A percentile compares a stretch with the other conserved stretches of the same genome.
phyloP scores from a whole-genome alignment of 92 coral and sea anemone species.

The Porites divaricata region DNA sequence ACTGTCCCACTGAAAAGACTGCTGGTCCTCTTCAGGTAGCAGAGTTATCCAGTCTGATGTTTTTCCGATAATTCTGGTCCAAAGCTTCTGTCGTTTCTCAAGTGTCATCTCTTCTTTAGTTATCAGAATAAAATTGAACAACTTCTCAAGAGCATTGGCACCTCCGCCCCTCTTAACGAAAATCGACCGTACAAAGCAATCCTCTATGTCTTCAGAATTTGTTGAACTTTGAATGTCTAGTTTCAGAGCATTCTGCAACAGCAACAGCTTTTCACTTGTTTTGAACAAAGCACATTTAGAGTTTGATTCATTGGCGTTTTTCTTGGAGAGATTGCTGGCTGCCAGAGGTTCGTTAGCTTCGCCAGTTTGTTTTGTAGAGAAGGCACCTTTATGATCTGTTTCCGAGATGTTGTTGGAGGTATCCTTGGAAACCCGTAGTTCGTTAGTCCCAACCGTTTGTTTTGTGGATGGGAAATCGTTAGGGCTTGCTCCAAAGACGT shows the following conservation, averaged over 20 bases:
- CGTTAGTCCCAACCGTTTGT: too few species aligned
- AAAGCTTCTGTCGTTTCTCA: not conserved
- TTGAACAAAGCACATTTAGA: too few species aligned
- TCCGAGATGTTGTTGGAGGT: too few species aligned
- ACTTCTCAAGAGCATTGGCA: constrained; percentile 11
- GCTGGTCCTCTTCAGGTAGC: not conserved
- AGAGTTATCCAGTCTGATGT: constrained; percentile 11
- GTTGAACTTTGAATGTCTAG: not conserved
- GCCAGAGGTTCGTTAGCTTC: too few species aligned
- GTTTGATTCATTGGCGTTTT: too few species aligned
- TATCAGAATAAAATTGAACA: constrained; percentile 7
- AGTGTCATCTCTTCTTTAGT: not conserved
- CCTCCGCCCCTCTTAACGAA: constrained; percentile 16
- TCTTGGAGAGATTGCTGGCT: too few species aligned
- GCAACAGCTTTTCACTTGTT: not conserved
- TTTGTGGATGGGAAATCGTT: too few species aligned
- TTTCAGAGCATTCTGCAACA: constrained; percentile 1
- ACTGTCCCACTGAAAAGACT: not conserved
- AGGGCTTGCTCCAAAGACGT: too few species aligned
- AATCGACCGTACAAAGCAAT: constrained; percentile 14
- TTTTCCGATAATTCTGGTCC: constrained; percentile 16
- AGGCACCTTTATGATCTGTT: too few species aligned
- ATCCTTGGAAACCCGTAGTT: too few species aligned
- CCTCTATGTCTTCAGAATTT: not conserved
- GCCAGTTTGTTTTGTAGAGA: too few species aligned